Conservation (phyloP, 2,113 vertebrate species). For the Recurvirostra avosetta region DNA sequence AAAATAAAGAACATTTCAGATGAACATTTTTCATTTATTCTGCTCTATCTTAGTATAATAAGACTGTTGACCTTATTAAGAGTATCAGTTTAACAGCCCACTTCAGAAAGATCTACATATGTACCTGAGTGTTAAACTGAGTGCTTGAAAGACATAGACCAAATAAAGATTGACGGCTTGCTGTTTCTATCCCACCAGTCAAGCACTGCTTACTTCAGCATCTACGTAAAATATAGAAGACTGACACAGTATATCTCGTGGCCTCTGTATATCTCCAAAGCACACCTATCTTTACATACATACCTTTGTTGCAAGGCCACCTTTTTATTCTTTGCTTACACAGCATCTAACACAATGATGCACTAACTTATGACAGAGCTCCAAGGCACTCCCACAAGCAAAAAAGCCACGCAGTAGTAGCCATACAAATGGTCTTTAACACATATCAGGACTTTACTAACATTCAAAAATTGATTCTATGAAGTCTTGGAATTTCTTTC, state of each 20-base stretch:
- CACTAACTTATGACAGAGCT: not conserved
- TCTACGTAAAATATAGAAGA: not conserved
- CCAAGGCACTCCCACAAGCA: not conserved
- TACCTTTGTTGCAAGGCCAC: not conserved
- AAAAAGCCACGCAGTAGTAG: not conserved
- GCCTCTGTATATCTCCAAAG: not conserved
- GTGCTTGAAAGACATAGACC: not conserved
- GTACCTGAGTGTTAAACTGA: not conserved
- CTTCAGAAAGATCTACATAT: not conserved
- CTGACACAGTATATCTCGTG: not conserved
- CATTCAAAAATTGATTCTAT: not conserved
- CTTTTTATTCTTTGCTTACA: not conserved
- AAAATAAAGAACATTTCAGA: not conserved
- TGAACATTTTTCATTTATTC: not conserved
- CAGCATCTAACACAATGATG: not conserved
- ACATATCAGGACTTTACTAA: not conserved
- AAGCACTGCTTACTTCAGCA: not conserved
- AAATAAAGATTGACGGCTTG: not conserved
- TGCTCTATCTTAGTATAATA: not conserved
- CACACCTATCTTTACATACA: not conserved
- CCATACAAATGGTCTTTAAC: not conserved
- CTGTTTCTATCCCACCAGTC: not conserved
- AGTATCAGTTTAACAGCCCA: not conserved
- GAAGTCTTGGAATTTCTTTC: not conserved
- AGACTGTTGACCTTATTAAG: constrained; percentile 13